A percentile compares a stretch with the other conserved stretches of the same genome.
Conservation (phyloP, 2,888 invertebrate genomes). For the Eupithecia abbreviata region DNA sequence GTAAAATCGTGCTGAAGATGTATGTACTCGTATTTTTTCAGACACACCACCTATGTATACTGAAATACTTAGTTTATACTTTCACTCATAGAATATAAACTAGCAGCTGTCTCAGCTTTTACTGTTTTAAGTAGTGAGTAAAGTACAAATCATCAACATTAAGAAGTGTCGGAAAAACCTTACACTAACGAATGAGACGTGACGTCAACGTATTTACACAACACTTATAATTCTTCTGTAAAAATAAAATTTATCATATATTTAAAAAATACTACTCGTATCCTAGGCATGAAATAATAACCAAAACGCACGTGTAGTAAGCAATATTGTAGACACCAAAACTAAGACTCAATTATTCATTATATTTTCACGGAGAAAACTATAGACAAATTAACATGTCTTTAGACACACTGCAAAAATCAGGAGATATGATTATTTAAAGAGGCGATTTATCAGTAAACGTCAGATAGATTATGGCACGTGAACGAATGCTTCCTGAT, state of each 20-base stretch:
- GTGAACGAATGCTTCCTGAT: slow-evolving; percentile 30
- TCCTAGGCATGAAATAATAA: not conserved
- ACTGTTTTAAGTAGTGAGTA: not conserved
- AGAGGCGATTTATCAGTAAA: not conserved
- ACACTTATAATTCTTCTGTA: not conserved
- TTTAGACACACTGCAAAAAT: not conserved
- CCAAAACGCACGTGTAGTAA: not conserved
- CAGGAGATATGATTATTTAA: not conserved
- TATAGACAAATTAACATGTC: not conserved
- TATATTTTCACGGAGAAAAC: not conserved
- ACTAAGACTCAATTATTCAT: not conserved
- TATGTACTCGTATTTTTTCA: too few relatives aligned
- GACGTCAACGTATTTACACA: not conserved
- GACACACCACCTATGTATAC: too few relatives aligned
- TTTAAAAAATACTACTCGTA: not conserved
- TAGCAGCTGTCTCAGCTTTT: not conserved
- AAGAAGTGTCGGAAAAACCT: not conserved
- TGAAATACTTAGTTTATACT: too few relatives aligned
- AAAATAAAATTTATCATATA: too few relatives aligned
- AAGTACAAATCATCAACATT: not conserved
- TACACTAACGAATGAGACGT: not conserved
- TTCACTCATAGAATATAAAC: too few relatives aligned
- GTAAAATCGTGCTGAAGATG: too few relatives aligned
- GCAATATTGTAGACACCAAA: not conserved
- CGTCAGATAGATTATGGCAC: slow-evolving; percentile 8